phyloP scores from a whole-genome alignment of 1,140 invertebrate genomes.

The Pachypsylla venusta region DNA sequence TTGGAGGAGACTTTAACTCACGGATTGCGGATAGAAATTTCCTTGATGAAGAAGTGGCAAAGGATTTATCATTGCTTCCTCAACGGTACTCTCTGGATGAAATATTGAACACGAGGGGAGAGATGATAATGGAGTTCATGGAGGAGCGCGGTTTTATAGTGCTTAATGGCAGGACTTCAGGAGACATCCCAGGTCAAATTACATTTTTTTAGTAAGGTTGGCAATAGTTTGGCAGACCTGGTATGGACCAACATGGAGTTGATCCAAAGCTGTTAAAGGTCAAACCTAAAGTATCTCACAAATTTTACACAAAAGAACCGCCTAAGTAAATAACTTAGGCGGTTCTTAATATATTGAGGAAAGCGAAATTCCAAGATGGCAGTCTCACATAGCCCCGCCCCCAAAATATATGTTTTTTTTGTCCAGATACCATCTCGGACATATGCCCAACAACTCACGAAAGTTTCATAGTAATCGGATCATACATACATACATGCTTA shows the following conservation, averaged over 20 bases:
- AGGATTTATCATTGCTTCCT: not conserved
- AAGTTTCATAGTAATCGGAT: no score
- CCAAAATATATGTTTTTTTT: no score
- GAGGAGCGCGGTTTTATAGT: slow-evolving; percentile 10
- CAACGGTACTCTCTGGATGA: slow-evolving; percentile 10
- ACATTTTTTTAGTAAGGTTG: slow-evolving; percentile 8
- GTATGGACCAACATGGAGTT: slow-evolving; percentile 10
- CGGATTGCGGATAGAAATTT: slow-evolving; percentile 7
- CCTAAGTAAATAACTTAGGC: no score
- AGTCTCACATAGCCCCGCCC: no score
- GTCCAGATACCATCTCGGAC: no score
- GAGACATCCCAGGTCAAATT: slow-evolving; percentile 6
- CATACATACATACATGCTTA: no score
- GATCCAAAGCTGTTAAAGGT: no score
- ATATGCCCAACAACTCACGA: no score
- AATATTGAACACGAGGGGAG: not conserved
- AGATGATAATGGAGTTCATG: not conserved
- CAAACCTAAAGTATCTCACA: no score
- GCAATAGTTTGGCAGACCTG: slow-evolving; percentile 3
- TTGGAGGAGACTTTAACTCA: slow-evolving; percentile 13
- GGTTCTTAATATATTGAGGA: no score
- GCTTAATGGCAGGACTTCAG: slow-evolving; percentile 9
- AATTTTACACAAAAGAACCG: no score
- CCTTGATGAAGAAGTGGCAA: slow-evolving; percentile 4
- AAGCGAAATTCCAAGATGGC: no score